Percentiles rank a stretch among this genome's conserved stretches.
phyloP scores from a whole-genome alignment of 2,797 vertebrate genomes.

The Mus minutoides region DNA sequence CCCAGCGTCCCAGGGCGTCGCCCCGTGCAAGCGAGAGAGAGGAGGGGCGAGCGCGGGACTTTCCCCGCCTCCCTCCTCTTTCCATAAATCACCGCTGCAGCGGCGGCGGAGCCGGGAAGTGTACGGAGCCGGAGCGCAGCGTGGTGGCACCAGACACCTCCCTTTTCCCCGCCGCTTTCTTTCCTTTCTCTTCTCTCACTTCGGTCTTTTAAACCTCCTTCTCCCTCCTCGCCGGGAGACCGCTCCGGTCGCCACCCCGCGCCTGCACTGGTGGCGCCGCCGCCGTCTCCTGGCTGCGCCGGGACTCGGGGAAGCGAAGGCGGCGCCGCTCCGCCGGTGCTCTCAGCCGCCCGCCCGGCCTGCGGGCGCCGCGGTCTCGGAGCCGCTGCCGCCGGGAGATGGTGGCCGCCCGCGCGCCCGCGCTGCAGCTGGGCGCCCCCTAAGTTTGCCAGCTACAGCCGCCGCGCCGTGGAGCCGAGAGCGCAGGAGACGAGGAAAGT shows the following conservation, averaged over 20 bases:
- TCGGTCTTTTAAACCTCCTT: constrained; percentile 18
- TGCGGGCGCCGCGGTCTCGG: background rate
- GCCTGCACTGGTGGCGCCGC: constrained; percentile 44
- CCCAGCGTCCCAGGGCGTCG: constrained; percentile 9
- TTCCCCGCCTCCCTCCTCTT: constrained; percentile 59
- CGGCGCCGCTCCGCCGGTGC: constrained; percentile 13
- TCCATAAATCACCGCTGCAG: constrained; percentile 67
- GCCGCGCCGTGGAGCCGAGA: constrained; percentile 29
- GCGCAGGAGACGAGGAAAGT: constrained; percentile 70
- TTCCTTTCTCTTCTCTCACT: constrained; percentile 61
- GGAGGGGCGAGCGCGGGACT: constrained; percentile 59
- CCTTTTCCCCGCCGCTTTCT: constrained; percentile 64
- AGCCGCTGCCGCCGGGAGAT: constrained; percentile 62
- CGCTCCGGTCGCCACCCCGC: constrained; percentile 24
- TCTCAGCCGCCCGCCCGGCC: background rate
- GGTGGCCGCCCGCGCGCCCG: constrained; percentile 69
- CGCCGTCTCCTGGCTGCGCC: background rate
- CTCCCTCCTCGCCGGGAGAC: background rate
- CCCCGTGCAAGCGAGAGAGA: constrained; percentile 41
- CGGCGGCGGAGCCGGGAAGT: constrained; percentile 72
- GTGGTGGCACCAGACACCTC: constrained; percentile 82
- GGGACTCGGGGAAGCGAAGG: constrained; percentile 44
- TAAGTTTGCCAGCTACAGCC: constrained; percentile 71
- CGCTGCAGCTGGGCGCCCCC: constrained; percentile 74
- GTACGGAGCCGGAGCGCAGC: constrained; percentile 75